Percentiles rank a stretch among this genome's conserved stretches.
phyloP scores from a whole-genome alignment of 2,888 invertebrate genomes.

The Busseola fusca region DNA sequence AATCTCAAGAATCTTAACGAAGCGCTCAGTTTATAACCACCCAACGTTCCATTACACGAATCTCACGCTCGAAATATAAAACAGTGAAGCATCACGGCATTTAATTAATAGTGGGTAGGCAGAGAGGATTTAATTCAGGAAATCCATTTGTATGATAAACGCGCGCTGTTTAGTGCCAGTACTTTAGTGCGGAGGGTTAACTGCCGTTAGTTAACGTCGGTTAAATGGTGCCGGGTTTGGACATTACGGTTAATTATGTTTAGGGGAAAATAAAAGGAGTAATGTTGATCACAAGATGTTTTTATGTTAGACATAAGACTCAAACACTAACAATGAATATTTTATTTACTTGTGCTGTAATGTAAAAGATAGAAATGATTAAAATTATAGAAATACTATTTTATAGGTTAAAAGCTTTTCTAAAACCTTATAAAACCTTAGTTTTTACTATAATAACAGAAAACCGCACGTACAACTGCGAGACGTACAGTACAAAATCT shows the following conservation, averaged over 20 bases:
- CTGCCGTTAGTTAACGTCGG: conserved; percentile 41
- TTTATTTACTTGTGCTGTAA: background rate
- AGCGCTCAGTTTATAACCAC: background rate
- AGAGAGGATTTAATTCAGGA: conserved; percentile 69
- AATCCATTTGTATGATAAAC: conserved; percentile 80
- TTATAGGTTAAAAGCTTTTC: background rate
- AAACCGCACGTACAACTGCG: background rate
- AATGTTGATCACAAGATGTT: background rate
- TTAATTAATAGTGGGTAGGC: conserved; percentile 64
- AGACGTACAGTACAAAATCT: conserved; percentile 7
- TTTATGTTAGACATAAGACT: background rate
- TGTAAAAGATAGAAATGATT: background rate
- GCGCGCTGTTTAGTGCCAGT: conserved; percentile 64
- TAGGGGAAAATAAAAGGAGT: conserved; percentile 4
- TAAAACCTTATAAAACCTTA: background rate
- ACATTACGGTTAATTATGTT: conserved; percentile 29
- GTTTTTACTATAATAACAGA: conserved; percentile 1
- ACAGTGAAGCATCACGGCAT: conserved; percentile 56
- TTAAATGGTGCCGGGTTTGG: conserved; percentile 19
- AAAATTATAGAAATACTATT: background rate
- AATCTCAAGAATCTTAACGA: conserved; percentile 4
- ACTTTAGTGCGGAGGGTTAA: conserved; percentile 43
- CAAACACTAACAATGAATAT: background rate
- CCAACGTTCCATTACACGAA: conserved; percentile 17
- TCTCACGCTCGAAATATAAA: conserved; percentile 41